Evolutionary conservation across 2,797 vertebrate species (phyloP).

Genomic region (Naso thynnoides): DNA sequence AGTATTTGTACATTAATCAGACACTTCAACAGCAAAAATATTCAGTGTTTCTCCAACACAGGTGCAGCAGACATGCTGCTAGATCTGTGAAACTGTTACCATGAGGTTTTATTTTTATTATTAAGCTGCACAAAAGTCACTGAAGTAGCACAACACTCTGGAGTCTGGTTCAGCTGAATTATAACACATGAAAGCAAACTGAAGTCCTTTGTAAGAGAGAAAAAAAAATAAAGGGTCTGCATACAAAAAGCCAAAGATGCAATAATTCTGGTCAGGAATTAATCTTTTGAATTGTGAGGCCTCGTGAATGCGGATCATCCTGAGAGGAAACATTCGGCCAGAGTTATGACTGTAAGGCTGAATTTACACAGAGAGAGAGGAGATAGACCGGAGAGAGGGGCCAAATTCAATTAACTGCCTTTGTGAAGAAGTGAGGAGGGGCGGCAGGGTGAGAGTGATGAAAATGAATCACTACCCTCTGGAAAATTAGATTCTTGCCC

Average conservation of each 20-base stretch:
- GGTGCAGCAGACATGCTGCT: constrained; percentile 34
- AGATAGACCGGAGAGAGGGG: constrained; percentile 53
- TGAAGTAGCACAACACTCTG: constrained; percentile 23
- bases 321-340: constrained; percentile 58
- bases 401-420: constrained; percentile 76
- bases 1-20: constrained; percentile 28
- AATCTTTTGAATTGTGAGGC: constrained; percentile 50
- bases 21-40: constrained; percentile 42
- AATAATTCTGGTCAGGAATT: constrained; percentile 60
- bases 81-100: constrained; percentile 29
- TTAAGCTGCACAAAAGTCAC: constrained; percentile 36
- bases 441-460: constrained; percentile 61
- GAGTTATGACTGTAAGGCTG: constrained; percentile 58
- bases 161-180: constrained; percentile 54
- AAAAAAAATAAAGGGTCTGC: constrained; percentile 32
- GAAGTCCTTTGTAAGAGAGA: constrained; percentile 19
- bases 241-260: constrained; percentile 57
- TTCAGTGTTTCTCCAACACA: constrained; percentile 35
- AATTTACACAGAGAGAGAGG: constrained; percentile 51
- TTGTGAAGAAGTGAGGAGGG: constrained; percentile 65
- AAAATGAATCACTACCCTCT: constrained; percentile 75
- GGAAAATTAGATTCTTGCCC: constrained; percentile 76
- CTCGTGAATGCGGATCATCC: constrained; percentile 48
- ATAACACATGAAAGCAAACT: constrained; percentile 40
- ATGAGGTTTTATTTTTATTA: constrained; percentile 47